Conservation (phyloP, 2,113 vertebrate genomes). For the Silurus glanis region DNA sequence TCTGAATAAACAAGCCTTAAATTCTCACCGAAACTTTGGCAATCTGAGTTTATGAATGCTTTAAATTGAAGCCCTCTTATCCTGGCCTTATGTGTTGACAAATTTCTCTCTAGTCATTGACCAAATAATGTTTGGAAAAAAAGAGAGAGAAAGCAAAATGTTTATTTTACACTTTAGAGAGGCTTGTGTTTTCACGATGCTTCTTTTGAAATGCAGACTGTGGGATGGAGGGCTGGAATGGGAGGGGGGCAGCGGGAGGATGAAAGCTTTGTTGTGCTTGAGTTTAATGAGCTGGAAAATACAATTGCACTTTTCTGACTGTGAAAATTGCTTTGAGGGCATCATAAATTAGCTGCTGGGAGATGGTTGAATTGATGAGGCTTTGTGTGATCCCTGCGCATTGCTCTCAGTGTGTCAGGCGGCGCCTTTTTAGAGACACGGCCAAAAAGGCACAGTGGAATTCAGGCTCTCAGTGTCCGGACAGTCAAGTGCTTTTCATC, state of each 20-base stretch:
- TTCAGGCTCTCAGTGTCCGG: conserved; percentile 48
- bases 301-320: conserved; percentile 80
- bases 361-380: conserved; percentile 74
- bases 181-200: conserved; percentile 52
- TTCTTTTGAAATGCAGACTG: conserved; percentile 58
- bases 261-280: conserved; percentile 75
- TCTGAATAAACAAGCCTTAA: conserved; percentile 80
- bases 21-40: conserved; percentile 60
- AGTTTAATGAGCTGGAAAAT: conserved; percentile 86
- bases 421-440: conserved; percentile 50
- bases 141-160: conserved; percentile 41
- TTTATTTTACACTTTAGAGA: conserved; percentile 57
- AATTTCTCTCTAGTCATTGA: conserved; percentile 43
- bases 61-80: conserved; percentile 15
- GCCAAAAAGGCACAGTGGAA: conserved; percentile 52
- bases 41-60: conserved; percentile 42
- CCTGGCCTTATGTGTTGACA: conserved; percentile 34
- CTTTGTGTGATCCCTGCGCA: conserved; percentile 70
- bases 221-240: conserved; percentile 54
- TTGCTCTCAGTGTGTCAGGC: conserved; percentile 64
- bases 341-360: conserved; percentile 79
- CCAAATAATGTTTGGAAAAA: conserved; percentile 19
- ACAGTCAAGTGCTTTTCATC: conserved; percentile 56
- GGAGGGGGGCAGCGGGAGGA: conserved; percentile 61
- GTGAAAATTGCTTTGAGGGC: conserved; percentile 82